phyloP scores from a whole-genome alignment of 2,113 vertebrate genomes.

The Caranx ignobilis region DNA sequence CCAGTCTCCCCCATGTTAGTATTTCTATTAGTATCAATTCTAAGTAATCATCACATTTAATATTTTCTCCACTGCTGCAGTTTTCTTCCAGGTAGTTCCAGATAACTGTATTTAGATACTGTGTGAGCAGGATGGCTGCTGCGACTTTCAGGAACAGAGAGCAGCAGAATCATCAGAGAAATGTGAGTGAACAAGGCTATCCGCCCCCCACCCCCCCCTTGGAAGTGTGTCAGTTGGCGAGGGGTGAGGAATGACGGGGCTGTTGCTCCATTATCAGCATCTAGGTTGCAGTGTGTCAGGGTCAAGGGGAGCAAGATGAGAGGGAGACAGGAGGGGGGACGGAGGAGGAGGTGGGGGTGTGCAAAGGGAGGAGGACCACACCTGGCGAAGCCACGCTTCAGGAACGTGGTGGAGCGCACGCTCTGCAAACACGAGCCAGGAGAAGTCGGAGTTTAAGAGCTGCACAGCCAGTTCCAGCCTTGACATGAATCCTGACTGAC shows the following conservation, averaged over 20 bases:
- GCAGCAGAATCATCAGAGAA: constrained; percentile 57
- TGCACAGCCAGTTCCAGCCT: constrained; percentile 77
- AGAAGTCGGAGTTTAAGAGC: constrained; percentile 49
- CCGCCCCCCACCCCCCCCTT: constrained; percentile 53
- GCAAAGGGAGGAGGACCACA: constrained; percentile 70
- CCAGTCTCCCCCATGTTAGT: no score
- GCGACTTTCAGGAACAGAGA: constrained; percentile 30
- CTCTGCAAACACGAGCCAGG: constrained; percentile 34
- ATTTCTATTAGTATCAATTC: no score
- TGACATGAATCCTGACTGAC: constrained; percentile 72
- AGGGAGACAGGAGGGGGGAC: constrained; percentile 46
- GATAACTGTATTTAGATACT: no score
- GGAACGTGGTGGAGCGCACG: constrained; percentile 58
- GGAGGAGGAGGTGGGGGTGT: constrained; percentile 22
- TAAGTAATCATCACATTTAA: no score
- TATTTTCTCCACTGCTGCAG: no score
- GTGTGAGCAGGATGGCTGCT: no score
- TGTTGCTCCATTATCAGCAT: constrained; percentile 66
- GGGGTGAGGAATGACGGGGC: constrained; percentile 66
- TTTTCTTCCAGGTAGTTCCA: no score
- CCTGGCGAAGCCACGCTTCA: constrained; percentile 77
- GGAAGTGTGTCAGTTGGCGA: constrained; percentile 79
- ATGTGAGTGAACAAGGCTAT: constrained; percentile 72
- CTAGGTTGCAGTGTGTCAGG: constrained; percentile 63
- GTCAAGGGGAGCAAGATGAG: constrained; percentile 79